Evolutionary conservation across 1,140 invertebrate genomes (phyloP), one percentile per base, ranked within the genome.

Genomic region (Anadara kagoshimensis): DNA sequence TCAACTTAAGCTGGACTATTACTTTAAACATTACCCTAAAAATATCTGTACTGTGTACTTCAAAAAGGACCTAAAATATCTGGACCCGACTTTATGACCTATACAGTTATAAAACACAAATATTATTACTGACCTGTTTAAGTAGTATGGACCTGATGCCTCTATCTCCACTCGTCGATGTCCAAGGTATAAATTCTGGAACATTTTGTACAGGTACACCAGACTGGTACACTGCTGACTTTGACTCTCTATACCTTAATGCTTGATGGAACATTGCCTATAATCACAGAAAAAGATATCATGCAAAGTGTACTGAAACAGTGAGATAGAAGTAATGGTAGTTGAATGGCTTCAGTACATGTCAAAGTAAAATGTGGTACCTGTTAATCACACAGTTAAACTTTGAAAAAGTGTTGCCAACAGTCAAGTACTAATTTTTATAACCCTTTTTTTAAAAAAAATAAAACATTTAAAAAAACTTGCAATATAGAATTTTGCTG

Each of bases 141-240:
- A 83, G 69, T 1, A 91, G 79, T 1, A 88, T 26, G 12, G 83
- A 86, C 18, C 90, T 76, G n/a, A 90, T 65, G 7, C 88, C 89
- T 56, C 63, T 79, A 18, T 79, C 62, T 0, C 87, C 89, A 16
- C 69, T 64, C 11, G 85, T 81, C 8, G 90, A 84, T 22, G 90
- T 90, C 90, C 90, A 91, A 0, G 90, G 89, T 18, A 88, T 78
- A 65, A 88, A 90, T 70, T 90, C 90, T 22, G 80, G 78, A 20
- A 79, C 51, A 20, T 47, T 63, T 16, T 24, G 36, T 20, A 64
- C 69, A 24, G 72, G 66, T 10, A 69, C 73, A n/a, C 26, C 57
- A 18, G 78, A 61, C 20, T 82, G 71, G 66, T 88, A 89, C 29
- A 70, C 44, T 8, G 53, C 54, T 10, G 67, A 68, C 44, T 85